phyloP scores from a whole-genome alignment of 2,113 vertebrate species.

The Hypocryptadius cinnamomeus region DNA sequence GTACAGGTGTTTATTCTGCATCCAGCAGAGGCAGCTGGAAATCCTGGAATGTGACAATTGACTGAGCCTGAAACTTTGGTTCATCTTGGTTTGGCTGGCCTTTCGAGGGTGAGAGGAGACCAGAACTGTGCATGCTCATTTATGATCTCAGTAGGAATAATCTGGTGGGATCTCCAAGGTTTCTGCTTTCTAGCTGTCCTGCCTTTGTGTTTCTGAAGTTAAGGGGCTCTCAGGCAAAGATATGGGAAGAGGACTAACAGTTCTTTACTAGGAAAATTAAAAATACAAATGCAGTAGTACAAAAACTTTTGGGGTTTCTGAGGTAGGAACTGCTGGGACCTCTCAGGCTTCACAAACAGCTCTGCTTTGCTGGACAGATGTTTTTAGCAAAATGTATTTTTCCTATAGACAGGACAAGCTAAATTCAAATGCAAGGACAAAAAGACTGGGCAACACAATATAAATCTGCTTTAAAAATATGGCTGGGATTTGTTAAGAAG shows the following conservation, averaged over 20 bases:
- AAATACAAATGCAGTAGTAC: no score
- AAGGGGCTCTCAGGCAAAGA: no score
- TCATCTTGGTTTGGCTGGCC: neutral
- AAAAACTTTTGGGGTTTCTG: neutral
- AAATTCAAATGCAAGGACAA: neutral
- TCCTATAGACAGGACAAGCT: fast-evolving
- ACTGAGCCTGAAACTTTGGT: neutral
- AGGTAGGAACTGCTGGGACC: neutral
- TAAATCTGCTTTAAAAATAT: neutral
- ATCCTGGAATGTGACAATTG: neutral
- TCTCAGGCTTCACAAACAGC: neutral
- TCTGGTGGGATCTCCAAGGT: neutral
- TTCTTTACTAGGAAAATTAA: no score
- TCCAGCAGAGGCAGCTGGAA: neutral
- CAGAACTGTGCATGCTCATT: neutral
- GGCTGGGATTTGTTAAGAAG: neutral
- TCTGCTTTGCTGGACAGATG: neutral
- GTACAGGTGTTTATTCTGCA: neutral
- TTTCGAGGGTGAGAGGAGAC: neutral
- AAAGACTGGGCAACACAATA: neutral
- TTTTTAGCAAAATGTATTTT: neutral
- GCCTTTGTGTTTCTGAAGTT: neutral
- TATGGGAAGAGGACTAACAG: no score
- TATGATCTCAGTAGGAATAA: neutral
- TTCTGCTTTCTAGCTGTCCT: neutral